Evolutionary conservation across 2,888 invertebrate genomes (phyloP), one percentile per base, ranked within the genome.

Genomic region (Agriotes lineatus): DNA sequence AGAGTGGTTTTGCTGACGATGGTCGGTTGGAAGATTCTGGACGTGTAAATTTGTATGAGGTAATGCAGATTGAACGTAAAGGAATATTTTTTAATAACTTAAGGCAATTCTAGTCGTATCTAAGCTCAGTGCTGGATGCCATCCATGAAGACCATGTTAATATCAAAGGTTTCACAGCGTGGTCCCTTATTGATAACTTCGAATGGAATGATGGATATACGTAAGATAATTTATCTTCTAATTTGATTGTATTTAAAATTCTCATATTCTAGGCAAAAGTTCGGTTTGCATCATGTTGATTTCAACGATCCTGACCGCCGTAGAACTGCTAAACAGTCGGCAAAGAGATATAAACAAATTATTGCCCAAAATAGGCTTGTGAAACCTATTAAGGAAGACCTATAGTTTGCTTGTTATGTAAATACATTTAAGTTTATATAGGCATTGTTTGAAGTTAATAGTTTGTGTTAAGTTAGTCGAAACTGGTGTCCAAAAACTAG

Each of bases 271-370:
- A 90, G 90, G n/a, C 85, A 87, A 73, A 87, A 86, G 78, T 93
- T 90, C 81, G 93, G 93, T 4, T 75, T 93, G 0, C 90, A 89
- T 73, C 85, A 88, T 75, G 90, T 93, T 0, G 88, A 93, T 78
- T 91, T 90, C 78, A 80, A 82, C 0, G 87, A 87, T 72, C 85
- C 87, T 0, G 82, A 86, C 0, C 87, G 88, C 70, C 85, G 87
- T 0, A 86, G 93, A 72, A 88, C 86, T 0, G 87, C 90, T 0
- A 90, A 92, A 78, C 85, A 86, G 42, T 93, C 93, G 0, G 87
- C 87, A 0, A 76, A 80, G 35, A 85, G 87, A 72, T 88, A 86
- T 80, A 87, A 86, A 72, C 22, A 48, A 50, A 83, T 90, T 12
- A 84, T 87, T 44, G 82, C 81, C 66, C 81, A 84, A 0, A 84